Evolutionary conservation across 2,888 invertebrate genomes (phyloP).

Genomic region (Pinctada fucata): DNA sequence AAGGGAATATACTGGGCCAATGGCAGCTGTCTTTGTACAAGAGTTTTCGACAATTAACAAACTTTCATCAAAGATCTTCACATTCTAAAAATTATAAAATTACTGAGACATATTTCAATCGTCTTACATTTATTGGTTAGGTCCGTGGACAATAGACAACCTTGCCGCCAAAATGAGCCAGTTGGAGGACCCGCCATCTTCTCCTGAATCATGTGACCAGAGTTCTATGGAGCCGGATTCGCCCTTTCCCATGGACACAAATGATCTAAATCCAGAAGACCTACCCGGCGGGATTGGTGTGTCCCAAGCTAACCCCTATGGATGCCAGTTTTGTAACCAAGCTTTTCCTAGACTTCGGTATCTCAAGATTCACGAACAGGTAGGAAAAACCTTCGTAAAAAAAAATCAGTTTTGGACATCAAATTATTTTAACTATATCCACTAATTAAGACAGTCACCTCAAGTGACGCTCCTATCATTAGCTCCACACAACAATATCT

Average conservation of each 20-base stretch:
- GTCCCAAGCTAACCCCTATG: conserved; percentile 88
- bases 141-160: conserved; percentile 29
- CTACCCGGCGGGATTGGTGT: conserved; percentile 84
- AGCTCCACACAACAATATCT: too few species aligned
- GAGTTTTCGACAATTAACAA: too few species aligned
- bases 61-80: too few species aligned
- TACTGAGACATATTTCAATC: too few species aligned
- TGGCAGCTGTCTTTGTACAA: too few species aligned
- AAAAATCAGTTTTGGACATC: too few species aligned
- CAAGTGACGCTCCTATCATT: too few species aligned
- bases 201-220: conserved; percentile 40
- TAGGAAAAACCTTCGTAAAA: conserved; percentile 72
- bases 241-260: conserved; percentile 43
- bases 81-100: too few species aligned
- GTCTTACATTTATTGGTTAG: neutral
- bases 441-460: too few species aligned
- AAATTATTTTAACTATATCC: too few species aligned
- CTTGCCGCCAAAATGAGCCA: conserved; percentile 32
- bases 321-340: conserved; percentile 94
- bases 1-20: too few species aligned
- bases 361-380: conserved; percentile 95
- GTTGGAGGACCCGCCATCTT: conserved; percentile 41
- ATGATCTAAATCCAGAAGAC: conserved; percentile 67
- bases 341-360: conserved; percentile 91
- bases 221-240: conserved; percentile 26